Evolutionary conservation across 2,113 vertebrate genomes (phyloP), one percentile per base, ranked within the genome.

Genomic region (Gadus macrocephalus): DNA sequence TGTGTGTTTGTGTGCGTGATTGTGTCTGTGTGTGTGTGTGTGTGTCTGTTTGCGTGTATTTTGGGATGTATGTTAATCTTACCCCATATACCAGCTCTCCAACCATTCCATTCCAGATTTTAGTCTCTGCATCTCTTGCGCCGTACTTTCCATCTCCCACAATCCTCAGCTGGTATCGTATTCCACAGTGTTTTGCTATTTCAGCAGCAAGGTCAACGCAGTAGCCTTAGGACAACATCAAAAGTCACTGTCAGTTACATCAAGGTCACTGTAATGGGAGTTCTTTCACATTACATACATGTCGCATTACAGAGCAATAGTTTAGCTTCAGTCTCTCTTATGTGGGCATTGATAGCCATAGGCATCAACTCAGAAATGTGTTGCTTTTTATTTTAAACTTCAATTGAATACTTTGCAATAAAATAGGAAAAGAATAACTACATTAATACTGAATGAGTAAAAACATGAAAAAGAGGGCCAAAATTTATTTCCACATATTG

Each of bases 61-160:
- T 11, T 19, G 55, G 49, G 16, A 19, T 55, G 59, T 8, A 27
- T 62, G 60, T 15, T 66, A 25, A 73, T 87, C 94, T 94, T 92
- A 96, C 96, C 95, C 96, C 96, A 82, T 98, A 98, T 8, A 98
- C 96, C 88, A 98, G 92, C 88, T 98, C 96, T 90, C 96, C 96
- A 78, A 98, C 96, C 96, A 98, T 98, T 73, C 96, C 96, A 84
- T 98, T 98, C 96, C 96, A 98, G 87, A 98, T 98, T 91, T 98
- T 98, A 64, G 96, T 98, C 86, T 98, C 96, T 76, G 95, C 94
- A 86, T 98, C 96, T 93, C 96, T 94, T 11, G 96, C 96, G 78
- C 96, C 96, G 78, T 98, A 98, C 89, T 98, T 98, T 75, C 96
- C 96, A 86, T 98, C 96, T 76, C 94, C 95, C 76, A 98, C 96